Evolutionary conservation across 35 echinoderm and acorn worm genomes (phyloP), one percentile per base, ranked within the genome.

Genomic region (Anneissia japonica): DNA sequence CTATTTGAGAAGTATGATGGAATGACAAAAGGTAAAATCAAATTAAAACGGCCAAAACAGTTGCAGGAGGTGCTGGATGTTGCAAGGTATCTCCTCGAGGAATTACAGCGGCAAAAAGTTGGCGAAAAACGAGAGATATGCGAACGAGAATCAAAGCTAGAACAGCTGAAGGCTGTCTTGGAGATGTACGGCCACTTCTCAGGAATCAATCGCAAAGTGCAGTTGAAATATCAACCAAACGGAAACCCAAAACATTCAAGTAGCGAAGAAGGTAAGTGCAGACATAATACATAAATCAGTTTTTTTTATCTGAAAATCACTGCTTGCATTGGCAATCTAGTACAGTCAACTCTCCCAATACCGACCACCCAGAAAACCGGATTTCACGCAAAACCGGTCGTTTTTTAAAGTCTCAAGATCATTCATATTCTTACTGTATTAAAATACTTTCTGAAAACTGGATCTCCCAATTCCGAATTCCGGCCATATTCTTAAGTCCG

Each of bases 101-200:
- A 99, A 74, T 84, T 97, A 13, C 86, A 93, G 38, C 86, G 87
- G 74, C 92, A 94, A 84, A 86, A 85, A 45, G 86, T 91, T 46
- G 80, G 84, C 13, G 89, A 88, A 38, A 77, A 91, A 84, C 74
- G 74, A 23, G 92, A 99, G 89, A 94, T 99, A 55, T 86, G 94
- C 45, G 96, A 99, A 83, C 74, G 92, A 32, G 89, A 99, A 83
- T 93, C 91, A 19, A 99, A 99, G 64, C 55, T 99, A 19, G 96
- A 99, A 46, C 96, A 99, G 77, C 83, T 99, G 0, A 99, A 99
- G 81, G 72, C 92, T 0, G 96, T 99, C 37, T 74, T 99, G 37
- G 96, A 99, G 87, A 99, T 99, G 96, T 99, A 99, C 45, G 96
- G 96, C 30, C 92, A 93, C 72, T 99, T 99, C 84, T 94, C 96